A percentile compares a stretch with the other conserved stretches of the same genome.
phyloP scores from a whole-genome alignment of 2,113 vertebrate species.

The Arizona elegans region DNA sequence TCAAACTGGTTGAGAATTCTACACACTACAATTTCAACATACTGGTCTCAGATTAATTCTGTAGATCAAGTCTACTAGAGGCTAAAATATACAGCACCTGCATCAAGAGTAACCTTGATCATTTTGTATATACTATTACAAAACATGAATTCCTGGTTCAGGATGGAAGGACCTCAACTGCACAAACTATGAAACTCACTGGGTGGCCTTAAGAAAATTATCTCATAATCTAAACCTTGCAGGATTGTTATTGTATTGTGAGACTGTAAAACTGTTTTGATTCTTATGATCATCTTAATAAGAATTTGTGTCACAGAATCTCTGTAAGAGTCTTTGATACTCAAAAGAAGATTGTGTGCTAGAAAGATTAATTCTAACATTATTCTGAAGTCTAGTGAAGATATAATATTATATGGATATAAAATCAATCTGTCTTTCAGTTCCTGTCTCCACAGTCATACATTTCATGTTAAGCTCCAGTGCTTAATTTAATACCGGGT shows the following conservation, averaged over 20 bases:
- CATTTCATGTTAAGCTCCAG: constrained; percentile 65
- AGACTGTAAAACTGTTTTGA: background rate
- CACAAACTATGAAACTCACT: background rate
- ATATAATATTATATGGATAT: constrained; percentile 58
- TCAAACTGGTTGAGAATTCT: background rate
- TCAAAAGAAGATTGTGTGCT: constrained; percentile 38
- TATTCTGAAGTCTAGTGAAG: constrained; percentile 42
- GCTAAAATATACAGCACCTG: background rate
- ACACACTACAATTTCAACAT: background rate
- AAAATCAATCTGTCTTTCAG: constrained; percentile 62
- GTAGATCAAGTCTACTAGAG: background rate
- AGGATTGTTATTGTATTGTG: background rate
- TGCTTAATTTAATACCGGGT: constrained; percentile 74
- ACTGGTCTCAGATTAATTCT: background rate
- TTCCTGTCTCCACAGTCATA: constrained; percentile 64
- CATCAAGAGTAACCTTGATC: background rate
- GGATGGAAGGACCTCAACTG: background rate
- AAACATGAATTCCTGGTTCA: background rate
- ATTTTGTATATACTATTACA: background rate
- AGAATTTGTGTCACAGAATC: background rate
- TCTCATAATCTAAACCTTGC: background rate
- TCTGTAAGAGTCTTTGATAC: background rate
- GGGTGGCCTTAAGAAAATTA: background rate
- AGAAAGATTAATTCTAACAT: constrained; percentile 48
- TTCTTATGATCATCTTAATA: background rate